Evolutionary conservation across 2,888 invertebrate genomes (phyloP).

Genomic region (Pomacea canaliculata): DNA sequence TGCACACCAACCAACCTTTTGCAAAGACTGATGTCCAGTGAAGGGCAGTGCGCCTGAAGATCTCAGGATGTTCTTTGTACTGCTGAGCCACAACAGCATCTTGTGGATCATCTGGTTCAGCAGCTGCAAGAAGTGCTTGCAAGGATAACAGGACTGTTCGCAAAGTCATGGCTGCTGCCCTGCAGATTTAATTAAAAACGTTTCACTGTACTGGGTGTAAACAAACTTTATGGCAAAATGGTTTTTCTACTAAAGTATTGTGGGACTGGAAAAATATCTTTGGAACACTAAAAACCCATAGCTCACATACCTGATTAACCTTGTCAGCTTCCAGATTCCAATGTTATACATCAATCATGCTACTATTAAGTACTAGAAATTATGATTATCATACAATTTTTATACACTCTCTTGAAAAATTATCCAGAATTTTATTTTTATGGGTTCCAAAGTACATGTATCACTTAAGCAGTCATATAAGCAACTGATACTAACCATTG

Average conservation of each 20-base stretch:
- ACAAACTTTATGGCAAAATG: neutral
- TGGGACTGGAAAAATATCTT: no score
- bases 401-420: no score
- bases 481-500: conserved; percentile 70
- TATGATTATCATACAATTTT: no score
- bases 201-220: neutral
- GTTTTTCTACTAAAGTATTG: no score
- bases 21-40: conserved; percentile 98
- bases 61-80: conserved; percentile 87
- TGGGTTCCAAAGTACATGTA: no score
- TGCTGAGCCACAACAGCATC: conserved; percentile 90
- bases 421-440: no score
- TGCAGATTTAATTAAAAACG: conserved; percentile 41
- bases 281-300: no score
- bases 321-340: no score
- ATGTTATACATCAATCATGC: no score
- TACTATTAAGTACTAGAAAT: no score
- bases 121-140: conserved; percentile 85
- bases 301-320: no score
- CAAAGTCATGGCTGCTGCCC: conserved; percentile 99
- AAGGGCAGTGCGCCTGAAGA: conserved; percentile 91
- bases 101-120: conserved; percentile 73
- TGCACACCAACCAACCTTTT: conserved; percentile 67
- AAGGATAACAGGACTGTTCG: conserved; percentile 94
- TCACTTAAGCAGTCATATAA: no score